Percentiles rank a stretch among this genome's conserved stretches.
phyloP scores from a whole-genome alignment of 2,888 invertebrate species.

The Meghimatium bilineatum region DNA sequence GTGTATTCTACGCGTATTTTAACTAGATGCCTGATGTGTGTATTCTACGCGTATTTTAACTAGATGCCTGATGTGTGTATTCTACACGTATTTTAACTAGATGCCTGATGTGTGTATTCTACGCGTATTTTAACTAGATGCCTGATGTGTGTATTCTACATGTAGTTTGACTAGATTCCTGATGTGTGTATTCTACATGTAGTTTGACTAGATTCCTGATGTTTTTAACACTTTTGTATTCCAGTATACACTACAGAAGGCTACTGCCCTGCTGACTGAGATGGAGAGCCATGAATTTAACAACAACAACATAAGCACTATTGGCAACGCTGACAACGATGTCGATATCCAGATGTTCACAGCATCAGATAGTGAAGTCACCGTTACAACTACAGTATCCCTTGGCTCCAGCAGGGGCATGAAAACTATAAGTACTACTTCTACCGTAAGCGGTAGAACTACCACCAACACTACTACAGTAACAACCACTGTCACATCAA shows the following conservation, averaged over 20 bases:
- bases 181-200: too few relatives aligned
- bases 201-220: too few relatives aligned
- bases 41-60: too few relatives aligned
- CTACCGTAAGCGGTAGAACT: neutral
- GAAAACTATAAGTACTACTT: conserved; percentile 11
- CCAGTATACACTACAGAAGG: conserved; percentile 78
- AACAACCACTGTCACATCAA: conserved; percentile 30
- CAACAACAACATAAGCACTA: conserved; percentile 29
- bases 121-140: too few relatives aligned
- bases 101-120: too few relatives aligned
- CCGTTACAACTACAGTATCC: conserved; percentile 10
- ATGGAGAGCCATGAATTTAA: conserved; percentile 67
- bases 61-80: too few relatives aligned
- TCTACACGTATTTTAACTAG: too few relatives aligned
- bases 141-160: too few relatives aligned
- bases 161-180: too few relatives aligned
- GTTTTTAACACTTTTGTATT: too few relatives aligned
- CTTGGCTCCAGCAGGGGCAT: neutral
- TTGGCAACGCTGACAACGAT: conserved; percentile 21
- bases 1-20: too few relatives aligned
- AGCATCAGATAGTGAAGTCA: conserved; percentile 30
- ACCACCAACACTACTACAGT: conserved; percentile 18
- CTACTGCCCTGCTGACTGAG: conserved; percentile 78
- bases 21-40: too few relatives aligned
- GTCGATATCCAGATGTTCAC: conserved; percentile 13